Base-by-base conservation (phyloP, 2,113 vertebrate genomes). In the Gila orcuttii region DNA sequence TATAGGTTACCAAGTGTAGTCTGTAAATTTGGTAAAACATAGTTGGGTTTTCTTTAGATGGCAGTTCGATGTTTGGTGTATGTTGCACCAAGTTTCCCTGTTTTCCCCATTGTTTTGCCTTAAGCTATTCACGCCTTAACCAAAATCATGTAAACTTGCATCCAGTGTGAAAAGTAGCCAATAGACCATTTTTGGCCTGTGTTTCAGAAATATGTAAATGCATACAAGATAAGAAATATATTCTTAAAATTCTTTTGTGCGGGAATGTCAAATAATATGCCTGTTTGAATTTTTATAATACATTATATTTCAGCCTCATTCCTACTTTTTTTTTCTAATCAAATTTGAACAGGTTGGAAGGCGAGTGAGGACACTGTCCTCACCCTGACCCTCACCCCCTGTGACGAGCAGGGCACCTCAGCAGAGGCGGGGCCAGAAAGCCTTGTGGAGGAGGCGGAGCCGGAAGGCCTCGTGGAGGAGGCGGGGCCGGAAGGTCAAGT, bases 311-410 rank as follows among this genome's bases (percentile, higher is more conserved):
- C 25, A 33, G 25, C 64, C 64, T 68, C 64, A 68, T 7, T 68
- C 64, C 62, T 66, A 66, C 62, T 68, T 68, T 68, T 28, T 28
- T 68, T 66, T 68, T 31, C 64, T 68, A 68, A 33, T 68, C 64
- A 68, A 68, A 68, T 68, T 68, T 68, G 2, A 62, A 68, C 64
- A 68, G 64, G 64, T 68, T 68, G 64, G 64, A 68, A 68, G 64
- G 64, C 64, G 31, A 68, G 64, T 33, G 15, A 17, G 31, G 64
- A 68, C 64, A 68, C 64, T 68, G 64, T 68, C 64, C 2, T 68
- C 64, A 68, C 64, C 64, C 31, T 68, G 64, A 68, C 28, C 64
- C 28, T 33, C 64, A 68, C 13, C 64, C 64, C 64, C 15, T 68
- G 64, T 68, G 64, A 68, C 6, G 64, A 68, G 12, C 31, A 68